Evolutionary conservation across 2,113 vertebrate species (phyloP), one percentile per base, ranked within the genome.

Genomic region (Anoplopoma fimbria): DNA sequence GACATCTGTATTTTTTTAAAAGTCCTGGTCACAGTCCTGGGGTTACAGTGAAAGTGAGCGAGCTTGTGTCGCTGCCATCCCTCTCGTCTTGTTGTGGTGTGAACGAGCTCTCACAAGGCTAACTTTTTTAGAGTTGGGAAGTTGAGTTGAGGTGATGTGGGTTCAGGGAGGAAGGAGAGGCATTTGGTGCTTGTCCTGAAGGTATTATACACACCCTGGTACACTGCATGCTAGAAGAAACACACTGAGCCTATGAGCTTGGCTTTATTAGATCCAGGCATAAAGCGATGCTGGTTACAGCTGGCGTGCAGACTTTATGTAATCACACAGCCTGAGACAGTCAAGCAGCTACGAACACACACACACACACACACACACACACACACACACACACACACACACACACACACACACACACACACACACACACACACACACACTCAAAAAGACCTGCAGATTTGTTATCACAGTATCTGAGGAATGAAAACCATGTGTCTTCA

Each of bases 241-340:
- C 86, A 89, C 87, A 85, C 83, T 85, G 83, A 91, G 84, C 89
- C 90, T 62, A 45, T 79, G 82, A 92, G 92, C 87, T 81, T 19
- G 87, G 88, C 89, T 92, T 92, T 85, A 91, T 91, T 91, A 91
- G 89, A 93, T 92, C 81, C 86, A 55, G 84, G 88, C 84, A 87
- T 87, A 79, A 84, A 91, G 88, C 62, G 33, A 83, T 75, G 86
- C 64, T 42, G 49, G 87, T 81, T 91, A 82, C 91, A 92, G 92
- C 88, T 91, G 90, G 82, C 65, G 33, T 75, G 71, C 77, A 86
- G 79, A 87, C 88, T 85, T 89, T 83, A 91, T 77, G 77, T 86
- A 91, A 90, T 89, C 88, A 82, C 62, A 84, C 69, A 84, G 78
- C 64, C 77, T 64, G 63, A 90, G 82, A 88, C 84, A 76, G 63